phyloP scores from a whole-genome alignment of 2,113 vertebrate species.

The Etheostoma cragini region DNA sequence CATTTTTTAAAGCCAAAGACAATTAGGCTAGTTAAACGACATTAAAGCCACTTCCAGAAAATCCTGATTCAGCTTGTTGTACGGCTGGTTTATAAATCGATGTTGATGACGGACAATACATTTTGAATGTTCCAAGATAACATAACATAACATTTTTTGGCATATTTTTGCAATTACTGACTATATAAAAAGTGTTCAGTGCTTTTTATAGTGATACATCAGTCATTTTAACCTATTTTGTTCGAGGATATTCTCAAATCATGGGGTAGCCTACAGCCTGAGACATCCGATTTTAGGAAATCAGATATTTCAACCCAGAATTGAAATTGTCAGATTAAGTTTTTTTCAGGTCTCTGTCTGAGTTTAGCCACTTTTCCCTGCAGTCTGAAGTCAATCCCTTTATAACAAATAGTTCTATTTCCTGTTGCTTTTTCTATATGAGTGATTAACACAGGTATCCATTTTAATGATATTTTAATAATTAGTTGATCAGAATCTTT shows the following conservation, averaged over 20 bases:
- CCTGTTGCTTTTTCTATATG: not conserved
- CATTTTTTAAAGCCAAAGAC: not conserved
- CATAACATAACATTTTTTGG: not conserved
- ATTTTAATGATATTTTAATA: not conserved
- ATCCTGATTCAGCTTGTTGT: not conserved
- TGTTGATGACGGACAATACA: not conserved
- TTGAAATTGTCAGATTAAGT: not conserved
- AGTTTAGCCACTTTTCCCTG: not conserved
- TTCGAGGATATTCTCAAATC: conserved; percentile 2
- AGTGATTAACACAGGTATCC: not conserved
- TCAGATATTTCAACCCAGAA: not conserved
- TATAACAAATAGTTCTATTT: not conserved
- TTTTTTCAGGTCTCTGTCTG: not conserved
- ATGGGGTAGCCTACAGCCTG: not conserved
- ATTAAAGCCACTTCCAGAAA: not conserved
- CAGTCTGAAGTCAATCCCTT: not conserved
- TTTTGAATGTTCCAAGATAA: not conserved
- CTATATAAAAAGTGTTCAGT: not conserved
- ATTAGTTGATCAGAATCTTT: not conserved
- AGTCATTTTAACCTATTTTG: not conserved
- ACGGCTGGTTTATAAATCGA: no score
- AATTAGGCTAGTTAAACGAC: not conserved
- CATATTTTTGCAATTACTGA: not conserved
- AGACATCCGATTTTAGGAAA: not conserved
- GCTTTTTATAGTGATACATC: no score